Evolutionary conservation across 2,888 invertebrate species (phyloP), one percentile per base, ranked within the genome.

Genomic region (Chromoteleia sp.): DNA sequence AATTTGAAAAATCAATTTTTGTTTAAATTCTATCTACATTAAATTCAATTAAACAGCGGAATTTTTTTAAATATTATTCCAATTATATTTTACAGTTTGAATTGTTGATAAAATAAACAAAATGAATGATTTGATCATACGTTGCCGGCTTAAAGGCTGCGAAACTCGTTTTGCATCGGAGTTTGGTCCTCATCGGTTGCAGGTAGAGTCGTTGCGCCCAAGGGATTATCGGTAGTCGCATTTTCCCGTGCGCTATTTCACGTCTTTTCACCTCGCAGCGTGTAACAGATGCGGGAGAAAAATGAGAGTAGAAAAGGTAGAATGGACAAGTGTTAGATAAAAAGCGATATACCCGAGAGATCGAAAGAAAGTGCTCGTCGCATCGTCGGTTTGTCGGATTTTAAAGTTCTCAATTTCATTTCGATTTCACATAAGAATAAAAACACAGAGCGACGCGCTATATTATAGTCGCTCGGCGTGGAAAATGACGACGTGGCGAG

Each of bases 341-440:
- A 67, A 73, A 71, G 29, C 48, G 71, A 68, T 71, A 61, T 82
- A 74, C 80, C 74, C 68, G 36, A 48, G 81, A 63, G 79, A 75
- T 21, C 41, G 50, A 67, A 30, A 52, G 45, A 29, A 52, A 56
- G 56, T 68, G 50, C 56, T 48, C 74, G 50, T 41, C 65, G 33
- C 33, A 63, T 50, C 41, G 56, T 84, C 80, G 80, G 78, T 73
- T 80, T 78, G 78, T 70, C 83, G 82, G 82, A 81, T 83, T 85
- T 87, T 85, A 83, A 82, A 83, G 83, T 81, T 85, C 86, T 86
- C 87, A 86, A 87, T 87, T 87, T 85, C 86, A 83, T 84, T 85
- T 85, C 87, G 84, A 86, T 84, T 85, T 83, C 85, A 85, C 84
- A 84, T 87, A 87, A 86, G 85, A 85, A 85, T 80, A 87, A 85